Base-by-base conservation (phyloP, 2,888 invertebrate genomes). In the Eupeodes latifasciatus region DNA sequence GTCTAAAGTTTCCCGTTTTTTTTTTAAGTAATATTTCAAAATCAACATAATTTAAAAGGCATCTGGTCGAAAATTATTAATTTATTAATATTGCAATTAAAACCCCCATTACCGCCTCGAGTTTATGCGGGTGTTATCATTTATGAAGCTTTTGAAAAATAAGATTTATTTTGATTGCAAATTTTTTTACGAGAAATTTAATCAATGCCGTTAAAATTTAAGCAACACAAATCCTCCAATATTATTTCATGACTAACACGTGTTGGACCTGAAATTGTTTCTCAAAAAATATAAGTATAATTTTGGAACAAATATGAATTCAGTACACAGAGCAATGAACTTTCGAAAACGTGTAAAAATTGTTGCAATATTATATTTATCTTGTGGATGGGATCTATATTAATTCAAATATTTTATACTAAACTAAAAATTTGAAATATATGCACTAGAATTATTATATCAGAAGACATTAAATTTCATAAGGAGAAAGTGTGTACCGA, bases 401-500 rank as follows among this genome's bases (percentile, higher is more conserved):
- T 19, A 27, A 16, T 4, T 55, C 9, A 27, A 12, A 61, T 6
- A 36, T n/a, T 36, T 61, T 1, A 14, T 11, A 40, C 34, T 9
- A 6, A 16, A 11, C 2, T 27, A 27, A 27, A 27, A 27, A 27
- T 27, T 3, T 27, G 1, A 27, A 40, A 11, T 11, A n/a, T 6
- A 7, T n/a, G 4, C 36, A 44, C 40, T 11, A 4, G 10, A 62
- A 40, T 40, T 40, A 36, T 47, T 6, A 16, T 34, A n/a, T 40
- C 4, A 67, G 10, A 53, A 69, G 19, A 0, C 12, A 44, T 19
- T 34, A 7, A 40, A 44, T 55, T 53, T 40, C 40, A 51, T 36
- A 11, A 71, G 40, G 71, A 71, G 71, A 71, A 71, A 71, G 71
- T 71, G 9, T 71, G 14, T 7, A 55, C 40, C 4, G 0, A 55